These are phyloP conservation scores for Lepidochrysops patricia DNA, from an alignment of 2,888 invertebrate genomes.

Conservation along the genomic window DNA sequence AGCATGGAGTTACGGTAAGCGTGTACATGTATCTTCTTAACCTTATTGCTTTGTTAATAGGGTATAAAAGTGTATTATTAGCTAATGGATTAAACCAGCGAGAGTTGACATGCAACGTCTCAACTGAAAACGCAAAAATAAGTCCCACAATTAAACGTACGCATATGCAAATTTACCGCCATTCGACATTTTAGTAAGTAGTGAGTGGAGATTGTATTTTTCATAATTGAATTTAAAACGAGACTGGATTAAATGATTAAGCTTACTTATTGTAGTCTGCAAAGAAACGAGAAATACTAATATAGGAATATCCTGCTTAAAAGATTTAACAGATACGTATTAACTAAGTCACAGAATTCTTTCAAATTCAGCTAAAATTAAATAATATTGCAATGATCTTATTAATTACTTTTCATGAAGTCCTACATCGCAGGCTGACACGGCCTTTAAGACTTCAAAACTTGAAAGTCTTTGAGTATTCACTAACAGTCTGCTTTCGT, in stretches of 20 bases:
- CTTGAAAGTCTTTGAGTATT: too few relatives aligned
- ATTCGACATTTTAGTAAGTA: constrained; percentile 38
- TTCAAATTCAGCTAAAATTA: too few relatives aligned
- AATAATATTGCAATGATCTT: too few relatives aligned
- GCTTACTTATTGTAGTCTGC: background rate
- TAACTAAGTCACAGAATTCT: background rate
- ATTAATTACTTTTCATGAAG: too few relatives aligned
- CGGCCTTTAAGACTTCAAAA: too few relatives aligned
- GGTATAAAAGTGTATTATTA: background rate
- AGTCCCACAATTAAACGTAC: constrained; percentile 44
- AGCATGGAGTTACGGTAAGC: background rate
- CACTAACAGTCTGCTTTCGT: too few relatives aligned
- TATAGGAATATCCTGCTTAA: too few relatives aligned
- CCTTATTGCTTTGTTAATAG: background rate
- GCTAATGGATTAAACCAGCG: constrained; percentile 5
- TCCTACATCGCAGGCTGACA: too few relatives aligned
- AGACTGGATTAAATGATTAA: background rate
- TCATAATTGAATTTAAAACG: constrained; percentile 12
- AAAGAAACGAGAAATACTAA: too few relatives aligned
- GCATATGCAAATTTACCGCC: constrained; percentile 45
- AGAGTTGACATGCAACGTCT: constrained; percentile 16
- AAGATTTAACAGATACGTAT: background rate
- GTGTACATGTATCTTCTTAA: background rate
- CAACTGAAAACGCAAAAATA: constrained; percentile 14
- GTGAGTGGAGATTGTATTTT: constrained; percentile 17